Evolutionary conservation across 2,113 vertebrate genomes (phyloP).

Genomic region (Cyanoliseus patagonus): DNA sequence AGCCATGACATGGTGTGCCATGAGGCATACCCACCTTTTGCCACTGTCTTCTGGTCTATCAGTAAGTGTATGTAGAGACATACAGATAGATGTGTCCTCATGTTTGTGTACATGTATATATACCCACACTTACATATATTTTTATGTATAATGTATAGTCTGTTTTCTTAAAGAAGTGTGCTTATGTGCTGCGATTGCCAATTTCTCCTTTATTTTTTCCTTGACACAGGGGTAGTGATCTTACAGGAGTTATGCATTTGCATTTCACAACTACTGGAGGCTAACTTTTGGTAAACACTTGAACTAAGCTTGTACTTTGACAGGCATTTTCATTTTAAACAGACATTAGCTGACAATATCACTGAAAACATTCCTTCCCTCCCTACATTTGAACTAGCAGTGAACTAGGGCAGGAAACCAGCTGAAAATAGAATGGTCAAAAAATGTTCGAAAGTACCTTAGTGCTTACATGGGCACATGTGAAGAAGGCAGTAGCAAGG

Average conservation of each 20-base stretch:
- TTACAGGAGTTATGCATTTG: background rate
- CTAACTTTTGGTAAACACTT: background rate
- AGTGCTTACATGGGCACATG: background rate
- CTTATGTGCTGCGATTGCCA: background rate
- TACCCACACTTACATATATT: background rate
- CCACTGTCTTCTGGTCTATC: background rate
- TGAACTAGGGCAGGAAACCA: background rate
- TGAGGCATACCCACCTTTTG: background rate
- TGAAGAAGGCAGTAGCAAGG: background rate
- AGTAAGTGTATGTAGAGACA: background rate
- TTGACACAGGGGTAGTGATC: background rate
- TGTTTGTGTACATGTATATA: background rate
- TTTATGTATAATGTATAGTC: background rate
- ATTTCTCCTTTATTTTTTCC: background rate
- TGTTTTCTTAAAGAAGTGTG: background rate
- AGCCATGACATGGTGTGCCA: background rate
- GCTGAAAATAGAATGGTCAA: background rate
- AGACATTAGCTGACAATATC: background rate
- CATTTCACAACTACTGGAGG: background rate
- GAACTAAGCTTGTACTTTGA: background rate
- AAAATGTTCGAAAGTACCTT: background rate
- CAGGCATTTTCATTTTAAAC: background rate
- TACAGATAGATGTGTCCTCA: background rate
- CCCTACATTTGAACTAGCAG: background rate
- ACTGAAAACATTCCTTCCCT: background rate